Percentiles rank a stretch among this genome's conserved stretches.
These are phyloP conservation scores for Anastatus disparis DNA, from an alignment of 1,140 invertebrate genomes.

Conservation along the genomic window DNA sequence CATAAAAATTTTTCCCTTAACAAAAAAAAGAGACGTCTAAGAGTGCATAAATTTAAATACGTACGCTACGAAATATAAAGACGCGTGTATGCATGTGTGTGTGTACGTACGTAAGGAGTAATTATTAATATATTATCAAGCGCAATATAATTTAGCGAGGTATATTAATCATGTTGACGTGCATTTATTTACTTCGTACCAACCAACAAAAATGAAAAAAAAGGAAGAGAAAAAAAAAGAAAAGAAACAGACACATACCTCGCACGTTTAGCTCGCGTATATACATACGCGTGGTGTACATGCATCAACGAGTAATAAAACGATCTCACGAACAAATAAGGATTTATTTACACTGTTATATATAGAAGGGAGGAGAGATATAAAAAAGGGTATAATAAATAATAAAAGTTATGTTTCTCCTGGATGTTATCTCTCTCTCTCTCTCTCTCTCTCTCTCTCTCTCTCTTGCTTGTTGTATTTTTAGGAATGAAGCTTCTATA, in stretches of 20 bases:
- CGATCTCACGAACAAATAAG: conserved; percentile 1
- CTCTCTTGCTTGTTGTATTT: neutral
- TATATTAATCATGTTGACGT: conserved; percentile 8
- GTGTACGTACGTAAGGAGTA: neutral
- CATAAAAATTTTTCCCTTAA: neutral
- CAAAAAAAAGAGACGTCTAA: no score
- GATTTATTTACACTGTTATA: neutral
- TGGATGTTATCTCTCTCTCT: no score
- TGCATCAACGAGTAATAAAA: neutral
- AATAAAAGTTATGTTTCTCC: conserved; percentile 10
- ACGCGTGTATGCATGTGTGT: neutral
- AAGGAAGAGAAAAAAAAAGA: no score
- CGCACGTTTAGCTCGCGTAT: no score
- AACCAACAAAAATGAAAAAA: neutral
- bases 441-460: no score
- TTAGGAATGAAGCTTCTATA: neutral
- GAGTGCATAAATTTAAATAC: neutral
- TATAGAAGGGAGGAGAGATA: no score
- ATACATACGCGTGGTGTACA: no score
- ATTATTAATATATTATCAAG: conserved; percentile 22
- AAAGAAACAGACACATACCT: no score
- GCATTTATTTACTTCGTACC: neutral
- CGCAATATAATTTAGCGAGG: conserved; percentile 13
- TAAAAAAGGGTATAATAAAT: neutral
- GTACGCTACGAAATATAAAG: neutral